These are phyloP conservation scores for Mimachlamys varia DNA, from an alignment of 2,888 invertebrate species.

Conservation along the genomic window DNA sequence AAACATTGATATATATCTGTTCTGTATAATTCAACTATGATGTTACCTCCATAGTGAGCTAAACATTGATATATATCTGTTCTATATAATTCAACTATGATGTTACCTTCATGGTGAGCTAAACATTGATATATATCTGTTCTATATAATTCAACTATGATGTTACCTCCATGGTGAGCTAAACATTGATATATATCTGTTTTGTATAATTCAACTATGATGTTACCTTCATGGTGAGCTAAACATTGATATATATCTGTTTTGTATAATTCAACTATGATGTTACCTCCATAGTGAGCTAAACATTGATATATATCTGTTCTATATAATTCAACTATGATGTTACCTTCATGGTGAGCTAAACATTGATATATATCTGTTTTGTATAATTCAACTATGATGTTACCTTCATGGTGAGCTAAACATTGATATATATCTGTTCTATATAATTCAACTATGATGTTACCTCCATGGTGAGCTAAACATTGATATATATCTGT, in stretches of 20 bases:
- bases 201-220: constrained; percentile 32
- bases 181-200: neutral
- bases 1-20: neutral
- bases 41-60: neutral
- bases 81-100: constrained; percentile 32
- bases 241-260: neutral
- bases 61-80: neutral
- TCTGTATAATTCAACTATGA: constrained; percentile 32
- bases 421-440: neutral
- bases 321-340: constrained; percentile 32
- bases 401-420: neutral
- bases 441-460: constrained; percentile 32
- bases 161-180: neutral
- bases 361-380: neutral
- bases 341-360: neutral
- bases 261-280: constrained; percentile 32
- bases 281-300: neutral
- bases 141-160: constrained; percentile 32
- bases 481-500: neutral
- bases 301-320: neutral
- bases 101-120: neutral
- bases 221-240: neutral
- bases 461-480: neutral
- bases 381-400: constrained; percentile 32
- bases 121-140: neutral